These are phyloP conservation scores for Pteropus rufus DNA, from an alignment of 2,797 vertebrate genomes.

Conservation along the genomic window DNA sequence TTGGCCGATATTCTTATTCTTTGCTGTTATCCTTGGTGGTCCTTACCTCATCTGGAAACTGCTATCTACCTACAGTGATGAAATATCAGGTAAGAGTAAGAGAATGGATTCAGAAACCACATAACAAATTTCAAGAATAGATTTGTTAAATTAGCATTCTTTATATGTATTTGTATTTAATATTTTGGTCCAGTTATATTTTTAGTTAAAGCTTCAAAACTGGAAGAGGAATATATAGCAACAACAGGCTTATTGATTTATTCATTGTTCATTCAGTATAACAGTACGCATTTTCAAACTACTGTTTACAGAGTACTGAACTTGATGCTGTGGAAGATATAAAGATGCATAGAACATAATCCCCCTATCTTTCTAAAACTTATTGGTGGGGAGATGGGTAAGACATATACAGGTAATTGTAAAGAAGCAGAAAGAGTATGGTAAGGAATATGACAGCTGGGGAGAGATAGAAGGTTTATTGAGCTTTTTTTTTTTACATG, in stretches of 20 bases:
- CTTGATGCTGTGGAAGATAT: not conserved
- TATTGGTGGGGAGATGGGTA: not conserved
- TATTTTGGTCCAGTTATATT: slow-evolving; percentile 36
- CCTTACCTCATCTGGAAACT: slow-evolving; percentile 99
- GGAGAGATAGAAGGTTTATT: not conserved
- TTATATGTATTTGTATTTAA: slow-evolving; percentile 39
- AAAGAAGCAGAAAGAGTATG: slow-evolving; percentile 8
- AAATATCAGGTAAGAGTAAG: slow-evolving; percentile 86
- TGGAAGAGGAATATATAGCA: not conserved
- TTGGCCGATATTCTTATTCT: slow-evolving; percentile 97
- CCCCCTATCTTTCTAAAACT: not conserved
- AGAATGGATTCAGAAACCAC: not conserved
- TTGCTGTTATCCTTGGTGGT: slow-evolving; percentile 95
- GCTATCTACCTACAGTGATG: slow-evolving; percentile 86
- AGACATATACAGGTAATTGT: not conserved
- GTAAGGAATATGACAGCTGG: not conserved
- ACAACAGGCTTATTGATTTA: not conserved
- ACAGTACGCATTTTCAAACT: not conserved
- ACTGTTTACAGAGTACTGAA: not conserved
- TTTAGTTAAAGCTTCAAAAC: slow-evolving; percentile 40
- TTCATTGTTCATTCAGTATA: slow-evolving; percentile 17
- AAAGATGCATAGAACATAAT: slow-evolving; percentile 8
- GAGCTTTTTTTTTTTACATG: not conserved
- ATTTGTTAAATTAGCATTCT: slow-evolving; percentile 31
- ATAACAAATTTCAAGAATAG: not conserved